These are phyloP conservation scores for Tholera decimalis DNA, from an alignment of 2,888 invertebrate species.

Conservation along the genomic window DNA sequence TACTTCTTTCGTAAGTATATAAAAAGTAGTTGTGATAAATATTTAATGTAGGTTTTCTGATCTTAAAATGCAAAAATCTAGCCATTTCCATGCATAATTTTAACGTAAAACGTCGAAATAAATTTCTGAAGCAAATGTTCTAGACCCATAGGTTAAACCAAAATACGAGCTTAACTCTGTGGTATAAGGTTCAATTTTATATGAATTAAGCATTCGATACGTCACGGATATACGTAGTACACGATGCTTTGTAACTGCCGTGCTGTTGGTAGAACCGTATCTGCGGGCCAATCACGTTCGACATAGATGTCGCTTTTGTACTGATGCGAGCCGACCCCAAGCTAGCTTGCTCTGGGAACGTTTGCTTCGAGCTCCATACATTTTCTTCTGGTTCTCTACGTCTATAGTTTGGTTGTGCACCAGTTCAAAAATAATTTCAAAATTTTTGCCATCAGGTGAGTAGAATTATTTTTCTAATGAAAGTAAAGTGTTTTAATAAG, in stretches of 20 bases:
- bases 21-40: constrained; percentile 75
- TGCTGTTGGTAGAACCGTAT: constrained; percentile 82
- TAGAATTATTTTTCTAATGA: constrained; percentile 83
- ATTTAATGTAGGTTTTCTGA: constrained; percentile 61
- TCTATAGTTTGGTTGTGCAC: constrained; percentile 91
- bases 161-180: constrained; percentile 55
- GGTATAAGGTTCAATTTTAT: constrained; percentile 68
- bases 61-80: constrained; percentile 67
- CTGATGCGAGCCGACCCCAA: constrained; percentile 90
- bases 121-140: constrained; percentile 86
- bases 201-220: constrained; percentile 62
- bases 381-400: constrained; percentile 91
- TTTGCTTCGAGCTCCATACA: constrained; percentile 91
- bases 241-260: constrained; percentile 74
- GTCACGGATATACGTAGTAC: constrained; percentile 91
- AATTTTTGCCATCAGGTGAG: constrained; percentile 91
- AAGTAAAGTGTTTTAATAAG: constrained; percentile 80
- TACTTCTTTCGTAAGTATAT: constrained; percentile 85
- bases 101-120: constrained; percentile 76
- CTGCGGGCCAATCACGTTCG: constrained; percentile 80
- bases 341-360: constrained; percentile 90
- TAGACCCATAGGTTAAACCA: constrained; percentile 60
- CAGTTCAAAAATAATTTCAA: constrained; percentile 91
- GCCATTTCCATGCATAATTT: constrained; percentile 73
- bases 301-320: constrained; percentile 87